Conservation (phyloP, 2,797 vertebrate genomes). For the Rachycentron canadum region DNA sequence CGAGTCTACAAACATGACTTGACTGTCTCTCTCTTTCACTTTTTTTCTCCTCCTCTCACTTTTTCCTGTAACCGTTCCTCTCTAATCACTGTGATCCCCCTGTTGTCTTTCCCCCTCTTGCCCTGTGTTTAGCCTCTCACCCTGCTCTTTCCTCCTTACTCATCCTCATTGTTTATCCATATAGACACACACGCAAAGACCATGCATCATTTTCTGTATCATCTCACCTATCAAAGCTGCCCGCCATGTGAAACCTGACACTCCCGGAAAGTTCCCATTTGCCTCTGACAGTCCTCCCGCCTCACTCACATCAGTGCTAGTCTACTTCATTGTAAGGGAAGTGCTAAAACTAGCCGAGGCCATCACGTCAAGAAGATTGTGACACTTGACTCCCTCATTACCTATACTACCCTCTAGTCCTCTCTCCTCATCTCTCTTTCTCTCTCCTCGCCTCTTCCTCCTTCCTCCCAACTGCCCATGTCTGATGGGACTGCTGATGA, state of each 20-base stretch:
- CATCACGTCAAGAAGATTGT: constrained; percentile 57
- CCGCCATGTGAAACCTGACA: constrained; percentile 42
- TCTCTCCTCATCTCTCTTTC: constrained; percentile 51
- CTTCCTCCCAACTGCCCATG: constrained; percentile 67
- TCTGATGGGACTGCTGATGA: constrained; percentile 64
- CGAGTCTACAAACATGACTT: constrained; percentile 67
- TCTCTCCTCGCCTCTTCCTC: constrained; percentile 46
- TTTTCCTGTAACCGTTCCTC: constrained; percentile 47
- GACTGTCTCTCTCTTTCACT: constrained; percentile 28
- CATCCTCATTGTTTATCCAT: constrained; percentile 35
- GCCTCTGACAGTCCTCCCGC: constrained; percentile 40
- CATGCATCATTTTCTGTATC: constrained; percentile 21
- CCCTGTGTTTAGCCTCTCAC: constrained; percentile 44
- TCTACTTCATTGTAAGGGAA: constrained; percentile 50
- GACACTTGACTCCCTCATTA: constrained; percentile 73
- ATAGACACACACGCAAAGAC: background rate
- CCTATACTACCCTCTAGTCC: constrained; percentile 51
- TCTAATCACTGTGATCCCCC: constrained; percentile 38
- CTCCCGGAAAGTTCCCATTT: constrained; percentile 57
- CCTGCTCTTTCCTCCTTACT: background rate
- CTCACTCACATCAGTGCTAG: constrained; percentile 51
- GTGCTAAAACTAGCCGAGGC: constrained; percentile 49
- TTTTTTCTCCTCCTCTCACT: constrained; percentile 18
- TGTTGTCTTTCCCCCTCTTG: background rate
- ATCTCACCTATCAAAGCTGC: constrained; percentile 43